A percentile compares a stretch with the other conserved stretches of the same genome.
Conservation (phyloP, 2,888 invertebrate species). For the Aphrophora alni region DNA sequence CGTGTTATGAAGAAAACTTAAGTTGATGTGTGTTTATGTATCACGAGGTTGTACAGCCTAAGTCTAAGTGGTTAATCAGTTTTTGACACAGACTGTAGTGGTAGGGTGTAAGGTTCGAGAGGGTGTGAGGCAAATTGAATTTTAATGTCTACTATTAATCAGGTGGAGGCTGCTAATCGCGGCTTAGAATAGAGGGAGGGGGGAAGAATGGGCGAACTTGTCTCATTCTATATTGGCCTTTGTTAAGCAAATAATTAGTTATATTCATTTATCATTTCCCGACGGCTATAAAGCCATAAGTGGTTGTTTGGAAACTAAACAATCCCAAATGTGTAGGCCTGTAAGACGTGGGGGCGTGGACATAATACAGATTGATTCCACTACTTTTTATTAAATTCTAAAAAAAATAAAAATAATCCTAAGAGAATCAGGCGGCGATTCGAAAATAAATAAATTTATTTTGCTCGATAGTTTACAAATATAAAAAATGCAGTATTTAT, state of each 20-base stretch:
- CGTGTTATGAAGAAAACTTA: no score
- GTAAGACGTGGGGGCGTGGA: no score
- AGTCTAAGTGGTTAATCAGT: conserved; percentile 17
- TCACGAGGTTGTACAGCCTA: no score
- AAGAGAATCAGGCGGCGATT: no score
- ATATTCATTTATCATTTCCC: not conserved
- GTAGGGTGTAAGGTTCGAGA: not conserved
- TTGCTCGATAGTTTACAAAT: no score
- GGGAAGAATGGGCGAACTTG: not conserved
- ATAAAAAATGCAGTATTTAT: no score
- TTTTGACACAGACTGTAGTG: not conserved
- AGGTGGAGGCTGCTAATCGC: conserved; percentile 19
- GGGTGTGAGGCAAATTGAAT: conserved; percentile 26
- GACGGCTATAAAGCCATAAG: not conserved
- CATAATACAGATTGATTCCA: no score
- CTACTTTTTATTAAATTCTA: no score
- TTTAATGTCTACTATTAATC: conserved; percentile 35
- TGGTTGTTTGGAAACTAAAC: not conserved
- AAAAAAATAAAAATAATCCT: no score
- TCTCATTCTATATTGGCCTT: not conserved
- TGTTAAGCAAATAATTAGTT: not conserved
- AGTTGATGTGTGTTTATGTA: no score
- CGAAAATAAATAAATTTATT: no score
- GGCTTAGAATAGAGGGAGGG: not conserved
- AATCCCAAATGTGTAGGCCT: not conserved